Evolutionary conservation across 53 echinoderm and acorn worm species (phyloP).

Genomic region (Astropecten irregularis): DNA sequence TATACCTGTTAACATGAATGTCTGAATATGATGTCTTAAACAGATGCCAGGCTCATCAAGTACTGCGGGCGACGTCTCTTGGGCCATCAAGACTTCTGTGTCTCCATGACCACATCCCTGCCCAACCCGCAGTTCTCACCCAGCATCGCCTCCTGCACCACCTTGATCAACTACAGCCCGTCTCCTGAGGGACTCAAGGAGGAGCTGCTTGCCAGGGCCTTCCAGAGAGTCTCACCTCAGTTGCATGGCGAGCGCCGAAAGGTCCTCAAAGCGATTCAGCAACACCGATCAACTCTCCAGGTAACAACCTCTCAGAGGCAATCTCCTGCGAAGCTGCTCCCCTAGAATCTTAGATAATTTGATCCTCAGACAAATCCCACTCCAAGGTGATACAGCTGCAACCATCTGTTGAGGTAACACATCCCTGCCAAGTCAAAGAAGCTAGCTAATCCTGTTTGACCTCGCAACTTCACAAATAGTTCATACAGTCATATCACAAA

Average conservation of each 20-base stretch:
- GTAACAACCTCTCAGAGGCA: no score
- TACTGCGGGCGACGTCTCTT: conserved; percentile 92
- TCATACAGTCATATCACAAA: no score
- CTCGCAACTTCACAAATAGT: no score
- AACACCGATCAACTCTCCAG: conserved; percentile 86
- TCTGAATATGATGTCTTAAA: no score
- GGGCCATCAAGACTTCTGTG: conserved; percentile 87
- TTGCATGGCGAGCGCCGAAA: conserved; percentile 79
- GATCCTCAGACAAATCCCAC: no score
- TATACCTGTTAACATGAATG: no score
- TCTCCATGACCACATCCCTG: conserved; percentile 82
- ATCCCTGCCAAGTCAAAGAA: no score
- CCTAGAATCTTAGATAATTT: no score
- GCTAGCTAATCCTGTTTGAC: no score
- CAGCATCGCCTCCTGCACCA: conserved; percentile 85
- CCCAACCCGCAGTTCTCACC: conserved; percentile 73
- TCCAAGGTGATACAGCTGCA: no score
- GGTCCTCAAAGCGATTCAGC: conserved; percentile 76
- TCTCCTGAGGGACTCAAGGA: conserved; percentile 82
- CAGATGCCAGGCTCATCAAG: conserved; percentile 96
- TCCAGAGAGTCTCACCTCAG: conserved; percentile 74
- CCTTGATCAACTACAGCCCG: conserved; percentile 81
- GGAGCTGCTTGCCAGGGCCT: conserved; percentile 65
- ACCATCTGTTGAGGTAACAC: no score
- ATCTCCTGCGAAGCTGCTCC: no score